Base-by-base conservation (phyloP, 1,140 invertebrate species). In the Papilio polytes region DNA sequence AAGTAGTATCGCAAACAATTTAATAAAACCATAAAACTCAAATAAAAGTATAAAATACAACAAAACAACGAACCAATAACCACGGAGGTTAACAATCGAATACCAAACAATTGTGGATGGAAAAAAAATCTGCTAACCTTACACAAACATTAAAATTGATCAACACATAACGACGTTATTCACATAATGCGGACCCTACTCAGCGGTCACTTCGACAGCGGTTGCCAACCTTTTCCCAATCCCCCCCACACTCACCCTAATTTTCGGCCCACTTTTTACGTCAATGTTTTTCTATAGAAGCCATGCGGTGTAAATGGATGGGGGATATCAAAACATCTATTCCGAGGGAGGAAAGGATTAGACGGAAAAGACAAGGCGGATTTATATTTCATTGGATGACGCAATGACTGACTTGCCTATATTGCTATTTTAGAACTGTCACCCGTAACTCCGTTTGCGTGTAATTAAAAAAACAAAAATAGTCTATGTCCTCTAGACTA, bases 101-200 rank as follows among this genome's bases (percentile, higher is more conserved):
- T 70, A 8, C 12, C 15, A 15, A 12, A 31, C 26, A 70, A 31
- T 70, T 70, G 22, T 8, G 26, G 22, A 15, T 36, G 36, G 15
- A 70, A 83, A 82, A 81, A 80, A 84, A 74, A 53, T 26, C 48
- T 80, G 72, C 44, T 59, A 51, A 74, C 82, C 83, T 72, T 74
- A 86, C 83, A 84, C 48, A 85, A 85, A 87, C 92, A 94, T 94
- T 94, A 95, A 94, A 93, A 93, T 92, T 94, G 92, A 94, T 95
- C 94, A 95, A 93, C 93, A 94, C 90, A 94, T 94, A 94, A 94
- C 92, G 90, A 91, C 91, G 90, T 93, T 93, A 94, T 91, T 90
- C 91, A 92, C 90, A 94, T 94, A 94, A 94, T 92, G 85, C 90
- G 83, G 86, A 95, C 94, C 94, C 94, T 92, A 84, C 94, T 95